Base-by-base conservation (phyloP, 2,797 vertebrate genomes). In the Bucorvus abyssinicus region DNA sequence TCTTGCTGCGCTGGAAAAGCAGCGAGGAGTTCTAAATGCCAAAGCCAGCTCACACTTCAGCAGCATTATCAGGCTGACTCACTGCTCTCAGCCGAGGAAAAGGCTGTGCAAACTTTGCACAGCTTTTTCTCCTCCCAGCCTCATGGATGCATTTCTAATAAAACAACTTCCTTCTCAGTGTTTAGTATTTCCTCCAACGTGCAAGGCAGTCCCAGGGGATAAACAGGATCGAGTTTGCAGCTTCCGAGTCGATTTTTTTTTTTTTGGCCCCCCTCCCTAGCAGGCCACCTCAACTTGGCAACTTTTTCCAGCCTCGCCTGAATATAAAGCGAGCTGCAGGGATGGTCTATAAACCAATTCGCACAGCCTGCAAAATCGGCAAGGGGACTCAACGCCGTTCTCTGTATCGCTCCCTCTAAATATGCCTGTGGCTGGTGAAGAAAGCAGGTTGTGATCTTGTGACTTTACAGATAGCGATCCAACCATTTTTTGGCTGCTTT, bases 401-500 rank as follows among this genome's bases (percentile, higher is more conserved):
- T 55, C 22, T 87, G 87, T 89, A 45, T 83, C 10, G 0, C 84
- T 92, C 67, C 26, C 14, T 68, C 84, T 81, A 40, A 81, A 82
- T 64, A 14, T 4, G 2, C 32, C 4, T 18, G 81, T 36, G 61
- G 90, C 86, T 1, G 34, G 83, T 74, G 89, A 86, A 92, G 87
- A 94, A 94, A 92, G 77, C 91, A 53, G 73, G 81, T 92, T 82
- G 90, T 94, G 96, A 87, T 96, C 93, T 89, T 84, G 26, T 78
- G 95, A 91, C 95, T 97, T 96, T 74, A 44, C 17, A n/a, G 90
- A 91, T 63, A 96, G 88, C 6, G 65, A 93, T 94, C 85, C 95
- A 95, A 91, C 94, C 19, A 42, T 74, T 95, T 94, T 96, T 93
- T 96, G 96, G 95, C 96, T 94, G 59, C 92, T 96, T 92, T 87